These are phyloP conservation scores for Heterotis niloticus DNA, from an alignment of 2,113 vertebrate genomes.

Conservation along the genomic window DNA sequence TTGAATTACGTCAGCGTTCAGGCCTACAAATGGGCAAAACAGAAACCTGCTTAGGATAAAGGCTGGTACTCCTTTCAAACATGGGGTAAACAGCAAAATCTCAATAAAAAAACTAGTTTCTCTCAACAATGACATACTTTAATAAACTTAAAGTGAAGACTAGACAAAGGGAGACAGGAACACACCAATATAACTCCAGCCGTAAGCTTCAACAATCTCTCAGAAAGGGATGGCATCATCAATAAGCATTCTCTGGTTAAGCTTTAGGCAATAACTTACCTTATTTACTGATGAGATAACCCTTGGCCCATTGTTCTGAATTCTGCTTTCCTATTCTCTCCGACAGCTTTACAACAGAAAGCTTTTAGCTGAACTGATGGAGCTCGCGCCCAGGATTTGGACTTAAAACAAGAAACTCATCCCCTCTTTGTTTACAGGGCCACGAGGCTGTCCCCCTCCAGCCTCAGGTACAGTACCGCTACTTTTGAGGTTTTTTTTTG, in stretches of 20 bases:
- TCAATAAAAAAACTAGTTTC: no score
- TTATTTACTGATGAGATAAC: conserved; percentile 87
- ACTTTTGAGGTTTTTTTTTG: no score
- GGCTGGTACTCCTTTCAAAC: no score
- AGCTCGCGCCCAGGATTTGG: conserved; percentile 76
- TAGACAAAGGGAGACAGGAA: conserved; percentile 25
- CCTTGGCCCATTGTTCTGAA: conserved; percentile 70
- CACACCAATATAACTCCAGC: conserved; percentile 43
- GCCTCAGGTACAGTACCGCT: no score
- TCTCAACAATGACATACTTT: conserved; percentile 27
- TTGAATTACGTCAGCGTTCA: no score
- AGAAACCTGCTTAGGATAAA: no score
- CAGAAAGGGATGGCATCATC: conserved; percentile 80
- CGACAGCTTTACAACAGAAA: conserved; percentile 60
- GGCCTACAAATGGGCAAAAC: no score
- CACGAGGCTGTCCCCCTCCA: neutral
- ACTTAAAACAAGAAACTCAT: conserved; percentile 54
- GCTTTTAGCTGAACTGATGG: conserved; percentile 81
- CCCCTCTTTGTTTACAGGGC: neutral
- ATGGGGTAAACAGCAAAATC: no score
- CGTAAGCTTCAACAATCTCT: conserved; percentile 64
- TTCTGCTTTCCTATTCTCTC: conserved; percentile 74
- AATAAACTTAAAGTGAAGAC: no score
- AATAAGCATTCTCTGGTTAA: conserved; percentile 72
- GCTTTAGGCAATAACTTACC: conserved; percentile 72